Evolutionary conservation across 2,888 invertebrate species (phyloP).

Genomic region (Platerodrilus igneus): DNA sequence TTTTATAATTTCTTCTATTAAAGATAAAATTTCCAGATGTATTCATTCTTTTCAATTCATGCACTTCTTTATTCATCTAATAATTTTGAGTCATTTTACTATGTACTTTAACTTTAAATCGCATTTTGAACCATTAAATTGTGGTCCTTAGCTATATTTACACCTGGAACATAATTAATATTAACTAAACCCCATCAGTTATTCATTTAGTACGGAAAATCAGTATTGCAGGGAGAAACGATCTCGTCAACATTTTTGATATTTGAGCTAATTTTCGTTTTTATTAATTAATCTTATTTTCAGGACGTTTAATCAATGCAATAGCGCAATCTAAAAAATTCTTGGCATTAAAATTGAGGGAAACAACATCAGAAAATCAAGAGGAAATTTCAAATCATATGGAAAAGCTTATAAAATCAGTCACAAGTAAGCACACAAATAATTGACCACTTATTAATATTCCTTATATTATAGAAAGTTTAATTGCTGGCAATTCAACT

Average conservation of each 20-base stretch:
- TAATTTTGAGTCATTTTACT: too few relatives aligned
- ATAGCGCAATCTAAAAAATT: slow-evolving; percentile 74
- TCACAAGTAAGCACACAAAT: slow-evolving; percentile 71
- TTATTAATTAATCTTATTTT: slow-evolving; percentile 37
- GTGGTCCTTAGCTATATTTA: too few relatives aligned
- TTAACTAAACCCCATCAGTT: too few relatives aligned
- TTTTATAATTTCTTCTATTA: too few relatives aligned
- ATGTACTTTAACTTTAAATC: too few relatives aligned
- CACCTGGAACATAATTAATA: too few relatives aligned
- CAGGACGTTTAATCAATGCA: slow-evolving; percentile 74
- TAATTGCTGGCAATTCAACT: slow-evolving; percentile 87
- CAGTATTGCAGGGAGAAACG: too few relatives aligned
- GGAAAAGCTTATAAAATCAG: slow-evolving; percentile 63
- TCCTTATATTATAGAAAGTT: slow-evolving; percentile 61
- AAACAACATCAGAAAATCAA: slow-evolving; percentile 52
- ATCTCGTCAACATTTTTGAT: not conserved
- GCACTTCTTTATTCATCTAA: too few relatives aligned
- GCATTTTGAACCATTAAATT: too few relatives aligned
- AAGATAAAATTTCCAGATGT: too few relatives aligned
- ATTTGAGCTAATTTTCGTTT: slow-evolving; percentile 12
- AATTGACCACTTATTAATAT: not conserved
- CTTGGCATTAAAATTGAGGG: slow-evolving; percentile 61
- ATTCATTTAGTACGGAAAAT: too few relatives aligned
- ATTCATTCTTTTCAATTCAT: too few relatives aligned
- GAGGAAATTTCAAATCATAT: slow-evolving; percentile 68